phyloP scores from a whole-genome alignment of 2,113 vertebrate species.

The Tor tambroides region DNA sequence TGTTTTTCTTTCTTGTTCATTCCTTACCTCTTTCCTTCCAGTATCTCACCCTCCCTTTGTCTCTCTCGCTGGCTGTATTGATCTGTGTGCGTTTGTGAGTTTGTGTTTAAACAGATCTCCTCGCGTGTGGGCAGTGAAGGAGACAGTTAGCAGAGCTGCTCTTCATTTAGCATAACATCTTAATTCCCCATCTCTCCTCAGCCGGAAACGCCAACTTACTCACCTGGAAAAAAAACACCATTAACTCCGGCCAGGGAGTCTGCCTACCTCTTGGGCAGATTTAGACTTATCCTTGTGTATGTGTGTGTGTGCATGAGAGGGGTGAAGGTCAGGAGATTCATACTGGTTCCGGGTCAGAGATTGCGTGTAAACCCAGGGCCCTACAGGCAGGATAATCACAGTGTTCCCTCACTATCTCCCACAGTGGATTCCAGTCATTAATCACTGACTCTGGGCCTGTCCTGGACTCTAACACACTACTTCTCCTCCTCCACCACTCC shows the following conservation, averaged over 20 bases:
- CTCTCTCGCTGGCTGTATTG: constrained; percentile 70
- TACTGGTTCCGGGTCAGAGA: constrained; percentile 75
- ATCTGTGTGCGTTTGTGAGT: constrained; percentile 57
- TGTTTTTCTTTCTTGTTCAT: neutral
- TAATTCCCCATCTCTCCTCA: constrained; percentile 83
- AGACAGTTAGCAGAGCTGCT: constrained; percentile 51
- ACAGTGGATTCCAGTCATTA: constrained; percentile 80
- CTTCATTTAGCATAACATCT: constrained; percentile 73
- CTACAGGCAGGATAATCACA: constrained; percentile 79
- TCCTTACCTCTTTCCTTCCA: neutral
- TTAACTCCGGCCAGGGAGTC: constrained; percentile 82
- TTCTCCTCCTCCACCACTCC: constrained; percentile 29
- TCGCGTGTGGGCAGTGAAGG: constrained; percentile 31
- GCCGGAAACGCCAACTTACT: constrained; percentile 83
- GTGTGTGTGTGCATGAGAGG: constrained; percentile 62
- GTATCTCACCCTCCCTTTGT: neutral
- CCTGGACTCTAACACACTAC: constrained; percentile 57
- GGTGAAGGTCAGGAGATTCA: constrained; percentile 76
- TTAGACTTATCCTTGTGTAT: constrained; percentile 58
- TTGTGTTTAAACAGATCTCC: constrained; percentile 31
- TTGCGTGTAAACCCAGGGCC: constrained; percentile 73
- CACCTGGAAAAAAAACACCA: constrained; percentile 86
- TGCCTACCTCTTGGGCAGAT: constrained; percentile 56
- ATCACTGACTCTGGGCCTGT: constrained; percentile 76
- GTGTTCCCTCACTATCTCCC: constrained; percentile 77